Evolutionary conservation across 2,113 vertebrate genomes (phyloP), one percentile per base, ranked within the genome.

Genomic region (Sinocyclocheilus grahami): DNA sequence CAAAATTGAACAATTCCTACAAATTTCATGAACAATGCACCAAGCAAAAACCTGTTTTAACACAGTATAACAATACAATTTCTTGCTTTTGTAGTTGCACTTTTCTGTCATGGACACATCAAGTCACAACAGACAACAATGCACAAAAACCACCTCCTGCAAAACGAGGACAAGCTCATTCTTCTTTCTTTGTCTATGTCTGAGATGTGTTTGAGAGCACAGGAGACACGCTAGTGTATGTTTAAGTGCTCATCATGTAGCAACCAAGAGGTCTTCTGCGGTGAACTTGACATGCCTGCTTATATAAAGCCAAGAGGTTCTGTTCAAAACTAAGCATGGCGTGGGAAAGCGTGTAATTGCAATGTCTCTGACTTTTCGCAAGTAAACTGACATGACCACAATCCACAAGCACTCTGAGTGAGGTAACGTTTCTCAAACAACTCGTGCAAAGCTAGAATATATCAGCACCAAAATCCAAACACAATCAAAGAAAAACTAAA

Each of bases 231-330:
- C 24, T 24, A 77, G 9, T n/a, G 14, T 53, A 1, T 30, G 24
- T 77, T 53, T 53, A 58, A 22, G 7, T 22, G 27, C 9, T 58
- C 76, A 13, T 11, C 51, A 12, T 42, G 37, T 71, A 20, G 30
- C 65, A 69, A 69, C 30, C 65, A 22, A 74, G 71, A 46, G 39
- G 9, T 74, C 20, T 13, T 39, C 71, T 46, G 71, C 11, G 11
- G 76, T 78, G 76, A 58, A 33, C 76, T 78, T 78, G 51, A 60
- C 30, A 37, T 78, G 77, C 18, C 27, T 48, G 42, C 42, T 48
- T 75, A n/a, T 74, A 58, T 33, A 33, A 78, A 8, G 1, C 48
- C 24, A 55, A 58, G 53, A 58, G 14, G 30, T 78, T 33, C 27
- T 20, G 51, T 58, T 58, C 51, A 12, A 12, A 78, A 78, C 77